A percentile compares a stretch with the other conserved stretches of the same genome.
These are phyloP conservation scores for Glyphotaelius pellucidus DNA, from an alignment of 2,888 invertebrate species.

Conservation along the genomic window DNA sequence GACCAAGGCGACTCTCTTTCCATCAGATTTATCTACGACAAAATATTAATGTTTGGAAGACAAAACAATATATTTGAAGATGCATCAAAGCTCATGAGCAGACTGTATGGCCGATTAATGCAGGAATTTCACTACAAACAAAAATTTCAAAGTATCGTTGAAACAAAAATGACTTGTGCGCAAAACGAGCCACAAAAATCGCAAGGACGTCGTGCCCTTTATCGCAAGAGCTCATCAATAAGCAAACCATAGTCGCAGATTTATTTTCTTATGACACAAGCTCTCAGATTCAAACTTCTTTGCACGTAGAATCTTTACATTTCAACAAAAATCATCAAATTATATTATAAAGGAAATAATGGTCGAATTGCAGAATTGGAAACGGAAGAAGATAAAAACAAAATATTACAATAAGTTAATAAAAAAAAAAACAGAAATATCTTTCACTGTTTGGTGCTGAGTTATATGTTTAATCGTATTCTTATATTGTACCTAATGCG, in stretches of 20 bases:
- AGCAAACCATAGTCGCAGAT: background rate
- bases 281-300: background rate
- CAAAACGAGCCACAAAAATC: background rate
- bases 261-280: background rate
- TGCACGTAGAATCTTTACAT: background rate
- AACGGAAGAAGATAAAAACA: no score
- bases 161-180: background rate
- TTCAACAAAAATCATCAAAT: no score
- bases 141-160: background rate
- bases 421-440: no score
- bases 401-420: no score
- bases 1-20: background rate
- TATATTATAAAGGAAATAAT: no score
- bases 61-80: background rate
- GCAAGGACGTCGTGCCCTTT: background rate
- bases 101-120: background rate
- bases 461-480: no score
- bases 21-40: background rate
- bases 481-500: no score
- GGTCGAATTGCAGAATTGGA: no score
- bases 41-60: background rate
- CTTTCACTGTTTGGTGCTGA: no score
- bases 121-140: background rate
- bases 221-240: no score
- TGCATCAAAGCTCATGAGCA: background rate